Percentiles rank a stretch among this genome's conserved stretches.
Evolutionary conservation across 1,140 invertebrate species (phyloP).

Genomic region (Macrocentrus cingulum): DNA sequence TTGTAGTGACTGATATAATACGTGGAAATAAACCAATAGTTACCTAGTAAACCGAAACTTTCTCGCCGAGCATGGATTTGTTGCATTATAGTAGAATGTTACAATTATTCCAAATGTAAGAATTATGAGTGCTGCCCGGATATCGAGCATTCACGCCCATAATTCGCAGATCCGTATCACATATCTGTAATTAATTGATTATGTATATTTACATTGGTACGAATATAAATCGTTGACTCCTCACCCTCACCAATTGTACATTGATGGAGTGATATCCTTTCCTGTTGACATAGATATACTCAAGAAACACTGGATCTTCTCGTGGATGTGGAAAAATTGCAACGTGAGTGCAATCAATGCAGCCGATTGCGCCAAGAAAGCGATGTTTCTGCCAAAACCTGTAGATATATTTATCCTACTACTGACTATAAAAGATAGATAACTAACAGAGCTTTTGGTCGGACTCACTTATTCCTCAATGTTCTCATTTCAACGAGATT

Average conservation of each 20-base stretch:
- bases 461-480: too few relatives aligned
- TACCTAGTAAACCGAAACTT: constrained; percentile 19
- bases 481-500: constrained; percentile 16
- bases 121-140: constrained; percentile 31
- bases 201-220: too few relatives aligned
- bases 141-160: constrained; percentile 34
- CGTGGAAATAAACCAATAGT: too few relatives aligned
- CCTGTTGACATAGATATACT: constrained; percentile 42
- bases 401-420: too few relatives aligned
- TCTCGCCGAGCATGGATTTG: background rate
- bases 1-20: too few relatives aligned
- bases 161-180: constrained; percentile 29
- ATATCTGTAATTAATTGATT: constrained; percentile 31
- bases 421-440: too few relatives aligned
- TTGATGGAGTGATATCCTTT: constrained; percentile 45
- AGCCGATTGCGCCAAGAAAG: constrained; percentile 32
- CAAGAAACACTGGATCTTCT: constrained; percentile 29
- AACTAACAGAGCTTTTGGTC: too few relatives aligned
- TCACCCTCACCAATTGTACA: constrained; percentile 39
- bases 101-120: constrained; percentile 31
- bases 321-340: constrained; percentile 34
- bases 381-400: constrained; percentile 32
- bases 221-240: too few relatives aligned
- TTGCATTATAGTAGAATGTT: constrained; percentile 14
- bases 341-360: constrained; percentile 42